Percentiles rank a stretch among this genome's conserved stretches.
These are phyloP conservation scores for Lithobates sylvaticus DNA, from an alignment of 2,797 vertebrate genomes.

Conservation along the genomic window DNA sequence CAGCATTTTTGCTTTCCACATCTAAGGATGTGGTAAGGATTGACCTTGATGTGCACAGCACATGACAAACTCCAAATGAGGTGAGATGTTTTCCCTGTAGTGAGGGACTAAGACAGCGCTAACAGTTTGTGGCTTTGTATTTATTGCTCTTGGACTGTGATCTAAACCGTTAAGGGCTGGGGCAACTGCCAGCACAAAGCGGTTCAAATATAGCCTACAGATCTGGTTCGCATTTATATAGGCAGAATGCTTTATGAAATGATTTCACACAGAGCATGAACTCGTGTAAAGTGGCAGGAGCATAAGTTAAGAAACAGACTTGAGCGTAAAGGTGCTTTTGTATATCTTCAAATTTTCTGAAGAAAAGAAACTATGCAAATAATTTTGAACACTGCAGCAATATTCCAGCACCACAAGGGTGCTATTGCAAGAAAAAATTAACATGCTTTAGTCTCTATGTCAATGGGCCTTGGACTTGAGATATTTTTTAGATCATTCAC, in stretches of 20 bases:
- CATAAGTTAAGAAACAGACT: not conserved
- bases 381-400: too few species aligned
- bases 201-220: conserved; percentile 21
- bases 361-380: too few species aligned
- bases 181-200: conserved; percentile 38
- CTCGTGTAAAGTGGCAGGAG: conserved; percentile 14
- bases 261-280: conserved; percentile 31
- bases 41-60: conserved; percentile 40
- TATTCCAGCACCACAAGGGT: too few species aligned
- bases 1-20: conserved; percentile 25
- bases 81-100: conserved; percentile 40
- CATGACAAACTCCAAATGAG: conserved; percentile 39
- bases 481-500: too few species aligned
- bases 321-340: too few species aligned
- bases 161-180: conserved; percentile 44
- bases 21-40: conserved; percentile 48
- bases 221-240: conserved; percentile 13
- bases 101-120: conserved; percentile 41
- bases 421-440: too few species aligned
- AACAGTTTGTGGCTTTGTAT: conserved; percentile 50
- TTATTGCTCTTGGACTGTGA: conserved; percentile 51
- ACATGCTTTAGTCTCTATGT: too few species aligned
- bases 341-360: too few species aligned
- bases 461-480: too few species aligned
- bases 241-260: not conserved